These are phyloP conservation scores for Lethrus apterus DNA, from an alignment of 1,140 invertebrate genomes.

Conservation along the genomic window DNA sequence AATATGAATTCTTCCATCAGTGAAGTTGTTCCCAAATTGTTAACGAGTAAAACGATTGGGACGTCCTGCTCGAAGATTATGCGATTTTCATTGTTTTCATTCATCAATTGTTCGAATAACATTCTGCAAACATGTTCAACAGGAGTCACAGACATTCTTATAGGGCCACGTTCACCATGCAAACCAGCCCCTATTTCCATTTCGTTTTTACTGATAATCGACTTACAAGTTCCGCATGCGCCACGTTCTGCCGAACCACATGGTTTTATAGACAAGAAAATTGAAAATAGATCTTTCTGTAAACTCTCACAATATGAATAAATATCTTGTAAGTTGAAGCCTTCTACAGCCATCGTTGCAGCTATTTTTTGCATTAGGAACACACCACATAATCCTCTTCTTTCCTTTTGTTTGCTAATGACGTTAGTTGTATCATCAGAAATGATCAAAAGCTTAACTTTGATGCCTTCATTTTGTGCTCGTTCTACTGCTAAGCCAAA, in stretches of 20 bases:
- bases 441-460: constrained; percentile 27
- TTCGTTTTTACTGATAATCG: constrained; percentile 36
- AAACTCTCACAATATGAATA: constrained; percentile 32
- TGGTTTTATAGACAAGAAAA: constrained; percentile 28
- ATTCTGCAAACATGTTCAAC: constrained; percentile 20
- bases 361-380: constrained; percentile 59
- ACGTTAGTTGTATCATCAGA: constrained; percentile 26
- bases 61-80: not conserved
- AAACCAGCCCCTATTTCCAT: constrained; percentile 59
- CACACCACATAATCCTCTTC: constrained; percentile 52
- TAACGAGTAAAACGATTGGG: constrained; percentile 42
- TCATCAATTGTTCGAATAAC: constrained; percentile 15
- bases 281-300: constrained; percentile 29
- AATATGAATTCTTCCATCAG: constrained; percentile 56
- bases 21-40: constrained; percentile 55
- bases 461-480: constrained; percentile 30
- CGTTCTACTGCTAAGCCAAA: constrained; percentile 38
- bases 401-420: constrained; percentile 31
- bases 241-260: not conserved
- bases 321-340: constrained; percentile 45
- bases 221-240: constrained; percentile 9
- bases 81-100: constrained; percentile 5
- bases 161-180: constrained; percentile 56
- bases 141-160: constrained; percentile 31
- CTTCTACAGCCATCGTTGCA: constrained; percentile 58